These are phyloP conservation scores for Decapterus maruadsi DNA, from an alignment of 2,797 vertebrate genomes.

Conservation along the genomic window DNA sequence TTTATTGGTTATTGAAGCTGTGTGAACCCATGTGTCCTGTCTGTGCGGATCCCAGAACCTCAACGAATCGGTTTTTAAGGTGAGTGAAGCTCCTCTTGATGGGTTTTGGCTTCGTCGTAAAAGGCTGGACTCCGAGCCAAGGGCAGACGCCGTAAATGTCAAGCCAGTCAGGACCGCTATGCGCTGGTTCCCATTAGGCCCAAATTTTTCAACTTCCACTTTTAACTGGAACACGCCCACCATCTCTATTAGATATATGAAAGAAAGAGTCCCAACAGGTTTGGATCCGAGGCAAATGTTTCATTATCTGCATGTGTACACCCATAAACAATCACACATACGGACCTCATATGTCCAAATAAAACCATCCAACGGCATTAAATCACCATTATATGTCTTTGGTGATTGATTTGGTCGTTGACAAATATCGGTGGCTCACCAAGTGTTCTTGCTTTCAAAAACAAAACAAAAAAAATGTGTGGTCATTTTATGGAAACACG, in stretches of 20 bases:
- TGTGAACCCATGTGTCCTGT: conserved; percentile 59
- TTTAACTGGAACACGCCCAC: conserved; percentile 35
- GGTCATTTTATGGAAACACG: conserved; percentile 39
- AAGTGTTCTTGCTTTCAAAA: conserved; percentile 36
- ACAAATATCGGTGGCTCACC: conserved; percentile 30
- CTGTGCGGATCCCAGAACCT: conserved; percentile 59
- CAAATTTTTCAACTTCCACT: conserved; percentile 50
- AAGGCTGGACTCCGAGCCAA: conserved; percentile 41
- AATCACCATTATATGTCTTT: neutral
- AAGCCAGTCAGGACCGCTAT: conserved; percentile 44
- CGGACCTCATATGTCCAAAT: neutral
- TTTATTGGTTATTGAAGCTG: conserved; percentile 66
- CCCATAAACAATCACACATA: neutral
- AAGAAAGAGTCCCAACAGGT: conserved; percentile 19
- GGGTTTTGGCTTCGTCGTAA: conserved; percentile 54
- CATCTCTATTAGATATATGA: conserved; percentile 37
- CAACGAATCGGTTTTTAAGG: conserved; percentile 65
- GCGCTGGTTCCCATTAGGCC: conserved; percentile 58
- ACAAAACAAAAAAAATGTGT: conserved; percentile 23
- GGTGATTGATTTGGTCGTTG: neutral
- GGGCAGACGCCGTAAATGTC: conserved; percentile 59
- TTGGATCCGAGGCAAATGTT: conserved; percentile 16
- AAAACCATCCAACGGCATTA: neutral
- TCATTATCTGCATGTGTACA: conserved; percentile 7
- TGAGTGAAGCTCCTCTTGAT: conserved; percentile 59